Base-by-base conservation (phyloP, 2,888 invertebrate species). In the Tanypteryx hageni region DNA sequence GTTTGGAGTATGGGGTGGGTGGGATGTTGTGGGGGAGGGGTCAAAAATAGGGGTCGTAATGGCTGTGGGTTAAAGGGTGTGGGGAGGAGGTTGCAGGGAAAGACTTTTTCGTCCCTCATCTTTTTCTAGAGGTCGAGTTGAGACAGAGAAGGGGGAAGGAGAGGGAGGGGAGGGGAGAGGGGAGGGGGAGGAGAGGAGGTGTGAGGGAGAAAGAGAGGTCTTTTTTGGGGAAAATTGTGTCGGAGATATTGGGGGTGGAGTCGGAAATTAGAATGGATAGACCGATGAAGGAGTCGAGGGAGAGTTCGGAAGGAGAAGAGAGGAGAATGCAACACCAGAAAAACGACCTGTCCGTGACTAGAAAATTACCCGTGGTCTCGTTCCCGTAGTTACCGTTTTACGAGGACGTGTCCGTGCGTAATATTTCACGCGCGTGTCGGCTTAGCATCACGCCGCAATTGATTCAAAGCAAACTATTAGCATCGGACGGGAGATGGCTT, bases 251-350 rank as follows among this genome's bases (percentile, higher is more conserved):
- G 83, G 83, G 83, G 83, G 44, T 83, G 56, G 56, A 83, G 83
- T 83, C 83, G 83, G 83, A 83, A 83, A 83, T 83, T 56, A 83
- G 83, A 83, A 83, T n/a, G 83, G 56, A 44, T 44, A 44, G 44
- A 44, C 44, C 44, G 5, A 1, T 1, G 5, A 44, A 44, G 44
- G 44, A 44, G 44, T 44, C 5, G 44, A 44, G 44, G 44, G 44
- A 44, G 44, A 44, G 44, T 44, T 44, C 44, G 44, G 1, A 44
- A 44, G 44, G 44, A 44, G 44, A 44, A 44, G 44, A 44, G 44
- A n/a, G 44, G 44, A 44, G 44, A 44, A 44, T 44, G 44, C 44
- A 44, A 44, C 44, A 5, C 44, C 44, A 44, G 44, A 44, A 44
- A 5, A 44, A 44, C 44, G 44, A 44, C 5, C 5, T 44, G 44